Conservation (phyloP, 2,888 invertebrate species). For the Chrysolina oricalcia region DNA sequence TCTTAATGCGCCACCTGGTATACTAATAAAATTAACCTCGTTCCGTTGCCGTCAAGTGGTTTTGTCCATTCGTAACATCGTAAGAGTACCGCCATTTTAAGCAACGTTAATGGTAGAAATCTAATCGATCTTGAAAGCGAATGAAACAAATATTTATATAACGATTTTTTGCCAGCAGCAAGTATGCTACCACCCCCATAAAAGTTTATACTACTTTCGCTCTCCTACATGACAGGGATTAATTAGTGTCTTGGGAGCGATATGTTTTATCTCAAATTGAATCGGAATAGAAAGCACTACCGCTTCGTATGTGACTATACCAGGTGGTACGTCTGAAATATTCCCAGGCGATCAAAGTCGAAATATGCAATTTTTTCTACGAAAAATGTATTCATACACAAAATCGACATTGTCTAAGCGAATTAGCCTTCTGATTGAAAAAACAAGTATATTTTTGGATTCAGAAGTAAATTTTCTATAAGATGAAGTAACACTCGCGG, state of each 20-base stretch:
- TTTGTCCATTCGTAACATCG: background rate
- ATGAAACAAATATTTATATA: constrained; percentile 18
- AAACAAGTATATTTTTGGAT: too few species aligned
- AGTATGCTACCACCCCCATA: constrained; percentile 20
- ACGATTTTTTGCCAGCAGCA: constrained; percentile 14
- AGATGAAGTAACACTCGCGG: too few species aligned
- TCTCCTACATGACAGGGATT: constrained; percentile 35
- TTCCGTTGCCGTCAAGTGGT: constrained; percentile 1
- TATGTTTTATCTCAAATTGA: constrained; percentile 42
- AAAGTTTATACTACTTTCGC: constrained; percentile 33
- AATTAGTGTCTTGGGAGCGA: constrained; percentile 32
- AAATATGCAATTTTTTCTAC: too few species aligned
- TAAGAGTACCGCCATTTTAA: background rate
- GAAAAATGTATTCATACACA: too few species aligned
- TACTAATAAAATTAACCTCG: background rate
- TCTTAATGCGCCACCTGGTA: background rate
- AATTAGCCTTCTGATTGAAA: too few species aligned
- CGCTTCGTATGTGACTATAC: background rate
- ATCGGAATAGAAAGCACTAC: constrained; percentile 44
- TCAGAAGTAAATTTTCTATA: too few species aligned
- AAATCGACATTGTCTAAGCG: too few species aligned
- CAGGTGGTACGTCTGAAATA: background rate
- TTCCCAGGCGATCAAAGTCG: too few species aligned
- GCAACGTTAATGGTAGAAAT: constrained; percentile 3
- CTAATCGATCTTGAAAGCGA: constrained; percentile 23